A percentile compares a stretch with the other conserved stretches of the same genome.
These are phyloP conservation scores for Pangasius macronema DNA, from an alignment of 2,797 vertebrate genomes.

Conservation along the genomic window DNA sequence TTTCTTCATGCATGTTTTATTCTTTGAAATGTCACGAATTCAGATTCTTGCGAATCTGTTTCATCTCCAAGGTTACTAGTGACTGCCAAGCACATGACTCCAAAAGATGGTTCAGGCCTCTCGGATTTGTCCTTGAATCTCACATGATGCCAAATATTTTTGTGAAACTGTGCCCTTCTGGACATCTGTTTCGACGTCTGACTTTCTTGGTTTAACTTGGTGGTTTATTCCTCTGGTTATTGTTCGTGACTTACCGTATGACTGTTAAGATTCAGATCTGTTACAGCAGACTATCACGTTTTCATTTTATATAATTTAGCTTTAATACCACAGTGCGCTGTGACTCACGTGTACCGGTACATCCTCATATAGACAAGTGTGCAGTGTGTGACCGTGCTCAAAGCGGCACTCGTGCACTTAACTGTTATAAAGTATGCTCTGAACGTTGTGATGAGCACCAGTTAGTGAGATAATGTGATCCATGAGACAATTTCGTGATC, in stretches of 20 bases:
- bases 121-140: background rate
- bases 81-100: background rate
- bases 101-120: background rate
- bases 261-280: background rate
- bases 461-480: constrained; percentile 50
- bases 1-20: background rate
- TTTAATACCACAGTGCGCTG: background rate
- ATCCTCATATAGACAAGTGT: constrained; percentile 34
- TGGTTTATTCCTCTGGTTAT: background rate
- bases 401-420: constrained; percentile 40
- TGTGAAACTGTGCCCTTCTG: too few species aligned
- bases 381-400: constrained; percentile 27
- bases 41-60: background rate
- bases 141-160: background rate
- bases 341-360: background rate
- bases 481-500: constrained; percentile 35
- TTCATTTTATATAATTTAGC: background rate
- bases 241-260: background rate
- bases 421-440: constrained; percentile 47
- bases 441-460: constrained; percentile 56
- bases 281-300: background rate
- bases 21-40: background rate
- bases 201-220: background rate
- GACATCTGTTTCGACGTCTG: background rate
- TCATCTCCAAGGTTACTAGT: background rate